Evolutionary conservation across 2,888 invertebrate species (phyloP), one percentile per base, ranked within the genome.

Genomic region (Liopterus haemorrhoidalis): DNA sequence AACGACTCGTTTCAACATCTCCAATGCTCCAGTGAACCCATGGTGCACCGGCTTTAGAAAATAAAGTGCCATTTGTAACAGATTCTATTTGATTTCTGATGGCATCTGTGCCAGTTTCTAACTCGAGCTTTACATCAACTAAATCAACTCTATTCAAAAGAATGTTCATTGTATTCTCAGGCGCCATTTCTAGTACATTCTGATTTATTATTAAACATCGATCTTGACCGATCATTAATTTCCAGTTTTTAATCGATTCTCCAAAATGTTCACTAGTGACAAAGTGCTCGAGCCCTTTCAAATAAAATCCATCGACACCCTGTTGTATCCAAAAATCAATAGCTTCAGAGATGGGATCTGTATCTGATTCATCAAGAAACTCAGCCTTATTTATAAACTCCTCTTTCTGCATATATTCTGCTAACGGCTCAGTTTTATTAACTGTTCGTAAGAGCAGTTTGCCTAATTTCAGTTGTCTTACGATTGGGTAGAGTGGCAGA

Each of bases 251-350:
- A 14, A 89, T 60, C 25, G 75, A 73, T 36, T 68, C 67, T 0
- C 70, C 66, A 54, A 85, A 79, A 57, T 75, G 69, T 0, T 68
- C 62, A 55, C 84, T 78, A 27, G 77, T 69, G 3, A 76, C 70
- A 58, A 81, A 78, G 48, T 78, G 66, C 58, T 86, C 83, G 15
- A 90, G 65, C 6, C 85, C 85, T 64, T 88, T 89, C 5, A 94
- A 69, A 62, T 91, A 89, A 65, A 95, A 90, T 0, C 94, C 95
- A 66, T 93, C 88, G 2, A 93, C 84, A 5, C 85, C 87, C 50
- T 79, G 72, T n/a, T 74, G 69, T 16, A 79, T 61, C 89, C 88
- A 90, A 58, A 75, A 76, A 16, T 70, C 63, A 11, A 88, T 64
- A 0, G 81, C 79, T 21, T 72, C 68, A 49, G 81, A 73, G 36